A percentile compares a stretch with the other conserved stretches of the same genome.
Evolutionary conservation across 2,797 vertebrate species (phyloP).

Genomic region (Lacerta bilineata): DNA sequence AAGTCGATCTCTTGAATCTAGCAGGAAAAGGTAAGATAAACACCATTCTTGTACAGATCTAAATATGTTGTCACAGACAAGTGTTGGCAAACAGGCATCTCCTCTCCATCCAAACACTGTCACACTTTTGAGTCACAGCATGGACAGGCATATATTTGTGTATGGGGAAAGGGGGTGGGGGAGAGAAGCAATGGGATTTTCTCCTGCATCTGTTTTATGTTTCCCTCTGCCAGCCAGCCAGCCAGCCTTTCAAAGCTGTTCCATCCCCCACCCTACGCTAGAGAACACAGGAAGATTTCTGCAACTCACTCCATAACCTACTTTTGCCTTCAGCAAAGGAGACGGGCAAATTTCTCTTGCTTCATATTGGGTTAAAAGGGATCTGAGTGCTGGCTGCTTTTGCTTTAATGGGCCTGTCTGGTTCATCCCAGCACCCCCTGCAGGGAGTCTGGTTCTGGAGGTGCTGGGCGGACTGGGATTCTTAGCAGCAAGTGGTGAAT

Average conservation of each 20-base stretch:
- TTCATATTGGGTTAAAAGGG: constrained; percentile 29
- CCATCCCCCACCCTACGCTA: constrained; percentile 15
- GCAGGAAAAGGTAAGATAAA: neutral
- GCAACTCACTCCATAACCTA: constrained; percentile 33
- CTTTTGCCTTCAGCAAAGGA: constrained; percentile 39
- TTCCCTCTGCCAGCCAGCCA: constrained; percentile 6
- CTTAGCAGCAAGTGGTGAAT: constrained; percentile 5
- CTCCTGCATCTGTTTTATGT: constrained; percentile 9
- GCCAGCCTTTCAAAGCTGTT: neutral
- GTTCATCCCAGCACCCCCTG: constrained; percentile 1
- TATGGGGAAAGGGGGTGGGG: neutral
- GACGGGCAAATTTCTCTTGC: constrained; percentile 10
- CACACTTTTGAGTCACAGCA: neutral
- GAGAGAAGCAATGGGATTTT: neutral
- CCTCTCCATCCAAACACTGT: neutral
- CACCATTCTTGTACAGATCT: neutral
- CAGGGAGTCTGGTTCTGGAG: constrained; percentile 28
- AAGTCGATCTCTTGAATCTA: neutral
- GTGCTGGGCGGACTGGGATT: constrained; percentile 1
- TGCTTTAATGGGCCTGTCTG: constrained; percentile 29
- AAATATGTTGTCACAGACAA: constrained; percentile 6
- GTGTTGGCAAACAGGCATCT: neutral
- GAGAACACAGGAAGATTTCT: constrained; percentile 16
- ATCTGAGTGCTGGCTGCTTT: constrained; percentile 9
- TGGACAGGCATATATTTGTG: neutral